Evolutionary conservation across 2,797 vertebrate genomes (phyloP).

Genomic region (Graptemys geographica): DNA sequence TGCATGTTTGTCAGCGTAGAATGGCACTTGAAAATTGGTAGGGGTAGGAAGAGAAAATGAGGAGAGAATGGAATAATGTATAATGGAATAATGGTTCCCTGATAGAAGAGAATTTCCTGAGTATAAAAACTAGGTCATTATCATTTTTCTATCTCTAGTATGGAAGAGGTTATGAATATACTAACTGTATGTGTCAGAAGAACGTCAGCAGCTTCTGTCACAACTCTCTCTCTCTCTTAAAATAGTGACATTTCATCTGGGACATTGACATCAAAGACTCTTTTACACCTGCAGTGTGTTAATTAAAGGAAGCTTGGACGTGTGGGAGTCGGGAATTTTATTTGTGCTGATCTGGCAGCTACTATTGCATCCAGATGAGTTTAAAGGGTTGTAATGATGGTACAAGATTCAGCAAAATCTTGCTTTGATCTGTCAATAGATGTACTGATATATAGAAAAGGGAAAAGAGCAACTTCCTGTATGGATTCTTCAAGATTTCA

Average conservation of each 20-base stretch:
- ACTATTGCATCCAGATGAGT: slow-evolving; percentile 33
- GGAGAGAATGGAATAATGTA: background rate
- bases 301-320: slow-evolving; percentile 39
- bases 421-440: slow-evolving; percentile 34
- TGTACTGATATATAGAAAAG: background rate
- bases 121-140: background rate
- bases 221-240: background rate
- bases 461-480: background rate
- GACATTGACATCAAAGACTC: background rate
- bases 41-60: background rate
- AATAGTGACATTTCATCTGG: background rate
- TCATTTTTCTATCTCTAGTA: background rate
- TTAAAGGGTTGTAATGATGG: slow-evolving; percentile 13
- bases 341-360: background rate
- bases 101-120: background rate
- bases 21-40: background rate
- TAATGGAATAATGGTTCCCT: background rate
- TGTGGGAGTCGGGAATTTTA: background rate
- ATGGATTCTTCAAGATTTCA: background rate
- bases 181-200: background rate
- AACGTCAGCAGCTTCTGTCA: slow-evolving; percentile 10
- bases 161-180: background rate
- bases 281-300: background rate
- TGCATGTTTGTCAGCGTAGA: background rate
- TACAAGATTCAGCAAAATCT: background rate